Evolutionary conservation across 2,888 invertebrate genomes (phyloP).

Genomic region (Lycocerus yunnanus): DNA sequence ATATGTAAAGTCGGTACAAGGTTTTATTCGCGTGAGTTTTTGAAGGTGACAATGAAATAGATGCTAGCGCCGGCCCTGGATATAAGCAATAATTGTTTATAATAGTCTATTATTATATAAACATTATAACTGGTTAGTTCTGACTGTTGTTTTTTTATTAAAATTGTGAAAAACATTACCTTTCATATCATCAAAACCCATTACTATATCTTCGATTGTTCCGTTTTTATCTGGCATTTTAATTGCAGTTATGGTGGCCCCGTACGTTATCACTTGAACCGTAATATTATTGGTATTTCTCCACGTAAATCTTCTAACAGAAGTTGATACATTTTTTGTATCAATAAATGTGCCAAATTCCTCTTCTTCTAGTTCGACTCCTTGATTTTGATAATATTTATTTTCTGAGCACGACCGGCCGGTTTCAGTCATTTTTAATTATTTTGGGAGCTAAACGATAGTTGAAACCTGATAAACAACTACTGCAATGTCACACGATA

Average conservation of each 20-base stretch:
- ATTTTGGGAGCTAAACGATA: background rate
- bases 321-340: constrained; percentile 50
- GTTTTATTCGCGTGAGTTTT: too few species aligned
- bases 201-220: constrained; percentile 73
- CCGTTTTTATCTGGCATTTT: constrained; percentile 77
- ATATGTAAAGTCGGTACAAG: too few species aligned
- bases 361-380: constrained; percentile 49
- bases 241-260: constrained; percentile 83
- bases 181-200: constrained; percentile 82
- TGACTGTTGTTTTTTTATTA: background rate
- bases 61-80: too few species aligned
- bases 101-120: too few species aligned
- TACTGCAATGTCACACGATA: background rate
- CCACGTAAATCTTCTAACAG: constrained; percentile 69
- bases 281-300: constrained; percentile 67
- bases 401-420: background rate
- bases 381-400: constrained; percentile 5
- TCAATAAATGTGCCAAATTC: constrained; percentile 48
- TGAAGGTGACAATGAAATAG: too few species aligned
- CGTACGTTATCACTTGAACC: constrained; percentile 78
- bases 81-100: too few species aligned
- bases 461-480: background rate
- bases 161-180: constrained; percentile 60
- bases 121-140: background rate
- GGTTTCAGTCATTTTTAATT: background rate